Percentiles rank a stretch among this genome's conserved stretches.
Conservation (phyloP, 2,888 invertebrate species). For the Xestia rhomboidea region DNA sequence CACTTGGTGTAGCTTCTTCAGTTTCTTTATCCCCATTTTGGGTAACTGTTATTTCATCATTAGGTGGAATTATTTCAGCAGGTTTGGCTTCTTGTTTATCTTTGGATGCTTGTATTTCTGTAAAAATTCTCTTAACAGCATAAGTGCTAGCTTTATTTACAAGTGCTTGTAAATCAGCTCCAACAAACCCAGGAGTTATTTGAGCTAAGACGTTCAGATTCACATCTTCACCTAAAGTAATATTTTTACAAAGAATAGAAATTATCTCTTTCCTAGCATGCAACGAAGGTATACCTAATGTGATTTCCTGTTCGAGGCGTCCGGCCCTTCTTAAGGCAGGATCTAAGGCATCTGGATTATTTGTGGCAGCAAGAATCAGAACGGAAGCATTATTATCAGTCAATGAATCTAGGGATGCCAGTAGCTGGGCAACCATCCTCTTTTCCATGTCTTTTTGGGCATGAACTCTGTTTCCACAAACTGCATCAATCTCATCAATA, state of each 20-base stretch:
- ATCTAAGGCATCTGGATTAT: constrained; percentile 97
- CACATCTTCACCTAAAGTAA: constrained; percentile 93
- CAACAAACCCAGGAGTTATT: constrained; percentile 98
- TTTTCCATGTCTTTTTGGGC: constrained; percentile 99
- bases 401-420: constrained; percentile 96
- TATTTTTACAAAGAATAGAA: constrained; percentile 92
- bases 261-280: constrained; percentile 95
- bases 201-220: constrained; percentile 94
- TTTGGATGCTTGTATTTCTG: constrained; percentile 77
- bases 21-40: constrained; percentile 85
- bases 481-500: constrained; percentile 99
- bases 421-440: constrained; percentile 97
- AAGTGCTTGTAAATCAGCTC: constrained; percentile 97
- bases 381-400: constrained; percentile 91
- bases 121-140: constrained; percentile 93
- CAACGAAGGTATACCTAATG: constrained; percentile 97
- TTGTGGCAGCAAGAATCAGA: constrained; percentile 98
- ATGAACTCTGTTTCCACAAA: constrained; percentile 96
- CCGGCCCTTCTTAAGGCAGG: constrained; percentile 97
- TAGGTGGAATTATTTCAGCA: constrained; percentile 56
- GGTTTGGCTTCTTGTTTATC: constrained; percentile 62
- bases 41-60: constrained; percentile 74
- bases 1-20: constrained; percentile 69
- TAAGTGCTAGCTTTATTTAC: constrained; percentile 96
- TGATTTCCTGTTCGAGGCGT: constrained; percentile 98